These are phyloP conservation scores for Hypomecis punctinalis DNA, from an alignment of 2,888 invertebrate genomes.

Conservation along the genomic window DNA sequence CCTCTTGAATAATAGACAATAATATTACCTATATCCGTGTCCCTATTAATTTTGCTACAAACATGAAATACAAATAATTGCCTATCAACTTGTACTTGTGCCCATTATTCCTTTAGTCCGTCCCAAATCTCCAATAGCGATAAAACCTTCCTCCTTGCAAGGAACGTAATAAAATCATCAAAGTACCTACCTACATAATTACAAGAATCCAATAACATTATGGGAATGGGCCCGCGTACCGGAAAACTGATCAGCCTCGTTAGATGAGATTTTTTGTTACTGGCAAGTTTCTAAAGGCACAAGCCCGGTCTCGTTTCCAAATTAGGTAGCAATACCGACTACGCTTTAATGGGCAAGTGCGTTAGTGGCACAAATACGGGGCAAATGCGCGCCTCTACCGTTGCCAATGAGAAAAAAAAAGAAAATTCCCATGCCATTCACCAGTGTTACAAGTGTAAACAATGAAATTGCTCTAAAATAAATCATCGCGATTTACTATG, in stretches of 20 bases:
- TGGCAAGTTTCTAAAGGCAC: constrained; percentile 15
- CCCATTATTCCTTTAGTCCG: neutral
- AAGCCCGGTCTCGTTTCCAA: constrained; percentile 17
- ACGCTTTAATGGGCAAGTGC: constrained; percentile 2
- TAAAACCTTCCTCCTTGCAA: neutral
- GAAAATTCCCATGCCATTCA: constrained; percentile 23
- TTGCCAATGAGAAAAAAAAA: constrained; percentile 8
- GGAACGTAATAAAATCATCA: constrained; percentile 8
- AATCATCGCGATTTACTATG: constrained; percentile 24
- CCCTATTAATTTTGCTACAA: too few species aligned
- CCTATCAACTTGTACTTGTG: too few species aligned
- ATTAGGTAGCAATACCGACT: constrained; percentile 18
- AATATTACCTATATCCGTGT: too few species aligned
- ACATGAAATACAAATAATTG: too few species aligned
- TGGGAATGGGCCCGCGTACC: constrained; percentile 10
- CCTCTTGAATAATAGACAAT: too few species aligned
- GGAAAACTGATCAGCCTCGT: constrained; percentile 14
- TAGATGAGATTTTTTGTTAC: constrained; percentile 21
- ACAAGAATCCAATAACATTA: constrained; percentile 4
- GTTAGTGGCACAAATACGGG: constrained; percentile 23
- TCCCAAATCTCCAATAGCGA: neutral
- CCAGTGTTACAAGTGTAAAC: constrained; percentile 20
- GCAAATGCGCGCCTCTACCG: constrained; percentile 14
- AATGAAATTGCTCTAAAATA: constrained; percentile 32
- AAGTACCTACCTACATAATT: constrained; percentile 6